Conservation (phyloP, 2,113 vertebrate species). For the Catharus fuscescens region DNA sequence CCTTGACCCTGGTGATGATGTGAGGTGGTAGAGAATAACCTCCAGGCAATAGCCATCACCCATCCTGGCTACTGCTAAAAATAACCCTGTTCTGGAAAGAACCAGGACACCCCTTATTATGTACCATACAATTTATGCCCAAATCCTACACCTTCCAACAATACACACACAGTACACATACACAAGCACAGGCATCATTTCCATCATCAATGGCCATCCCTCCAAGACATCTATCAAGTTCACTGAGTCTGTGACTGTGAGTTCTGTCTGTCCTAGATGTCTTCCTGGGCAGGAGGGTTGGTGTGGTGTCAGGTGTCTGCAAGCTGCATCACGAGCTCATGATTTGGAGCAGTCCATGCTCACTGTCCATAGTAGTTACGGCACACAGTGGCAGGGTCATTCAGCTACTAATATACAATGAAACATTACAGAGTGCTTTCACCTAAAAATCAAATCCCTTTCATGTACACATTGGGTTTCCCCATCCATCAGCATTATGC, state of each 20-base stretch:
- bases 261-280: fast-evolving
- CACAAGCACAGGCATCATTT: not conserved
- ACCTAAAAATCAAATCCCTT: not conserved
- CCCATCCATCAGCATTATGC: not conserved
- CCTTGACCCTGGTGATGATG: not conserved
- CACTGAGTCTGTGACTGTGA: fast-evolving
- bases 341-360: not conserved
- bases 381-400: not conserved
- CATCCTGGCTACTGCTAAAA: not conserved
- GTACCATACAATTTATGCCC: not conserved
- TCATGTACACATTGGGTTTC: not conserved
- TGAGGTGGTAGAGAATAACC: not conserved
- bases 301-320: not conserved
- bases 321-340: not conserved
- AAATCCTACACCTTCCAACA: not conserved
- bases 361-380: too few relatives aligned
- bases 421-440: not conserved
- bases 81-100: not conserved
- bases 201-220: not conserved
- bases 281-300: not conserved
- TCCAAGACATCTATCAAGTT: not conserved
- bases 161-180: not conserved
- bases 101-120: not conserved
- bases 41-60: not conserved
- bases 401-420: not conserved